Conservation (phyloP, 2,797 vertebrate species). For the Garrulus glandarius region DNA sequence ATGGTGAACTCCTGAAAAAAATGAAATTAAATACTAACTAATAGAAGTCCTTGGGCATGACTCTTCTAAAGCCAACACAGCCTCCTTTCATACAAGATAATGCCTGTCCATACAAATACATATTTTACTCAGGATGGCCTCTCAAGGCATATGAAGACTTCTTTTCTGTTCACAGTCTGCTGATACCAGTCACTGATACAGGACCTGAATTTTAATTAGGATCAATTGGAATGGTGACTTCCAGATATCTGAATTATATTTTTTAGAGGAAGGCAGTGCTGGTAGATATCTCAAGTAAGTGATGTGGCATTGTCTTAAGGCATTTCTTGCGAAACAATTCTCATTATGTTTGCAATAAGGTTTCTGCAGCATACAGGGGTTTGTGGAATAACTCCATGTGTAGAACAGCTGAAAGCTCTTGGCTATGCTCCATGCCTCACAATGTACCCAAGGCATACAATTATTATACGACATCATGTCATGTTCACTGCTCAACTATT, state of each 20-base stretch:
- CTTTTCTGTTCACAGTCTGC: neutral
- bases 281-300: neutral
- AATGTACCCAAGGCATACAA: slow-evolving; percentile 4
- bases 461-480: slow-evolving; percentile 24
- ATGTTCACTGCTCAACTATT: slow-evolving; percentile 43
- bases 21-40: neutral
- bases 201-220: neutral
- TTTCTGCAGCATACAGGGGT: neutral
- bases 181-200: neutral
- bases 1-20: neutral
- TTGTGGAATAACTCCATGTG: slow-evolving; percentile 33
- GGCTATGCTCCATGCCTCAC: slow-evolving; percentile 31
- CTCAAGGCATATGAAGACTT: neutral
- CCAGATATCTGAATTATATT: neutral
- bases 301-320: neutral
- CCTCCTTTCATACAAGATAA: neutral
- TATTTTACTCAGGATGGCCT: neutral
- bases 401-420: slow-evolving; percentile 36
- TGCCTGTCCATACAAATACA: neutral
- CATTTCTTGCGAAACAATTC: slow-evolving; percentile 11
- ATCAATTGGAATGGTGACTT: neutral
- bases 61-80: neutral
- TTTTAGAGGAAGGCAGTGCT: neutral
- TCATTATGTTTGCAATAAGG: neutral
- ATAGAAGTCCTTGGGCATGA: neutral